Evolutionary conservation across 2,113 vertebrate species (phyloP).

Genomic region (Orycteropus afer): DNA sequence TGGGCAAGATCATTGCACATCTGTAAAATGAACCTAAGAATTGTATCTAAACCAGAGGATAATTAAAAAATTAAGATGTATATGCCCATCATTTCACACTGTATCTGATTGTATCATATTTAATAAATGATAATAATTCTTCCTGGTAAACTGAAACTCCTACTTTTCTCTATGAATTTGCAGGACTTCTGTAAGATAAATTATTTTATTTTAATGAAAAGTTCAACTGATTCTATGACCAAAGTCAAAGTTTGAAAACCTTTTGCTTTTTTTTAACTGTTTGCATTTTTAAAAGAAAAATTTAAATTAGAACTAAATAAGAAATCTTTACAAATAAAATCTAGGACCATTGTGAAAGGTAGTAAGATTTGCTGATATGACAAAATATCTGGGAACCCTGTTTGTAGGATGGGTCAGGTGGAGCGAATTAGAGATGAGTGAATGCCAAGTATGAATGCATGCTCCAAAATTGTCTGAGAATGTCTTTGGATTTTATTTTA

Average conservation of each 20-base stretch:
- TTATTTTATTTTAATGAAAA: not conserved
- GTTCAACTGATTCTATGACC: not conserved
- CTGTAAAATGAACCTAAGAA: not conserved
- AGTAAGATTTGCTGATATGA: not conserved
- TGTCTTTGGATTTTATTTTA: not conserved
- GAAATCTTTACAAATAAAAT: not conserved
- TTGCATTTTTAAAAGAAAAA: not conserved
- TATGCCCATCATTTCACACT: not conserved
- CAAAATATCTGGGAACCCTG: not conserved
- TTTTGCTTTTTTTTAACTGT: not conserved
- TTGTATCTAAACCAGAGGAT: not conserved
- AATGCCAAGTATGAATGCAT: constrained; percentile 26
- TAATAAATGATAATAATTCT: not conserved
- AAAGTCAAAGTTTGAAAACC: not conserved
- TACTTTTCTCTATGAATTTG: not conserved
- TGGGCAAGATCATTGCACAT: not conserved
- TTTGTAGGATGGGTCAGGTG: not conserved
- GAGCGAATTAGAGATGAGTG: not conserved
- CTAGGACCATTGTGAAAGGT: not conserved
- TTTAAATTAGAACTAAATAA: not conserved
- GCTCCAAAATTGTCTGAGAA: not conserved
- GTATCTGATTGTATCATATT: not conserved
- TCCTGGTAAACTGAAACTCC: not conserved
- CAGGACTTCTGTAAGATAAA: not conserved
- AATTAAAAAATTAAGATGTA: not conserved